A percentile compares a stretch with the other conserved stretches of the same genome.
Conservation (phyloP, 2,888 invertebrate species). For the Neocrepidodera transversa region DNA sequence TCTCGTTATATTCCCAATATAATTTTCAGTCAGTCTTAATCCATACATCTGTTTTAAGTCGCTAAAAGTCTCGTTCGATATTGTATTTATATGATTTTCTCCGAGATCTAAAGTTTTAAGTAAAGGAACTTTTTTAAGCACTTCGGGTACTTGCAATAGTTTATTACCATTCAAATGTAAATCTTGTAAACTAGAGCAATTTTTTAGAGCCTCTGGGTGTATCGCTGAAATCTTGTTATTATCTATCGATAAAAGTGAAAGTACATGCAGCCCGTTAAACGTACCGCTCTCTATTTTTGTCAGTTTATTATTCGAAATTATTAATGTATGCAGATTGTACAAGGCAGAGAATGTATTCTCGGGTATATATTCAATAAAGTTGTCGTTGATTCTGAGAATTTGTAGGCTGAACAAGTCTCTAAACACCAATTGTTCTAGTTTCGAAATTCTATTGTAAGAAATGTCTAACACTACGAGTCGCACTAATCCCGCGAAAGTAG, state of each 20-base stretch:
- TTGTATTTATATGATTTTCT: conserved; percentile 81
- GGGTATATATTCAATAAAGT: conserved; percentile 76
- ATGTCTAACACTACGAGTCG: conserved; percentile 79
- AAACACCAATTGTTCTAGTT: conserved; percentile 78
- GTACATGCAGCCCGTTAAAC: conserved; percentile 76
- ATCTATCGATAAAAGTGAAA: conserved; percentile 80
- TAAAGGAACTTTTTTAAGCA: conserved; percentile 75
- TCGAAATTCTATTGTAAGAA: conserved; percentile 77
- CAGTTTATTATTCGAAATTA: conserved; percentile 81
- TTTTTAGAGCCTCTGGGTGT: conserved; percentile 77
- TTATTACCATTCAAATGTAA: conserved; percentile 84
- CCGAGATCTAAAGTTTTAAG: conserved; percentile 83
- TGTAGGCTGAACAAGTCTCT: conserved; percentile 81
- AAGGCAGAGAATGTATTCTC: conserved; percentile 81
- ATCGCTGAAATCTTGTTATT: conserved; percentile 80
- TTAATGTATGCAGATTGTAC: conserved; percentile 80
- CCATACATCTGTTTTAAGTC: conserved; percentile 82
- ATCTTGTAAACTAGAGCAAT: conserved; percentile 81
- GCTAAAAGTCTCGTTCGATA: conserved; percentile 82
- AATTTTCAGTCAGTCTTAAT: conserved; percentile 83
- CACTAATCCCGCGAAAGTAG: conserved; percentile 79
- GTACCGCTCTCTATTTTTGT: conserved; percentile 77
- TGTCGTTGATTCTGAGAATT: conserved; percentile 80
- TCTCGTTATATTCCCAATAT: conserved; percentile 79
- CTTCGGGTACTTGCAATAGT: conserved; percentile 76